A percentile compares a stretch with the other conserved stretches of the same genome.
Evolutionary conservation across 2,797 vertebrate species (phyloP).

Genomic region (Sebastes matsubarae): DNA sequence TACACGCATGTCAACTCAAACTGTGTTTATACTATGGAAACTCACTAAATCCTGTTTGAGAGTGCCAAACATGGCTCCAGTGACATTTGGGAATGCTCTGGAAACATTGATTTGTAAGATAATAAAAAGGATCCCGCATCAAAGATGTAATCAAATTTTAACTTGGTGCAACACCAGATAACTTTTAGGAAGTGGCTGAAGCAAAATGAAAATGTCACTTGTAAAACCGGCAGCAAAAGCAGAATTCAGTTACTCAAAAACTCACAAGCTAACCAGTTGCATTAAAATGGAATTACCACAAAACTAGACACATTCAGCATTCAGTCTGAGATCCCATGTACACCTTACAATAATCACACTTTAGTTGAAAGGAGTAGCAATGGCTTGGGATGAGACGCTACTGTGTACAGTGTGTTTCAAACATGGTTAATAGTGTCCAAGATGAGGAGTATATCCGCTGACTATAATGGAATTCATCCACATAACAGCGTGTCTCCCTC

Average conservation of each 20-base stretch:
- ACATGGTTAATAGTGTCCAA: not conserved
- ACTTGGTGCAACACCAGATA: not conserved
- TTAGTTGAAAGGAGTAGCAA: not conserved
- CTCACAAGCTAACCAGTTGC: not conserved
- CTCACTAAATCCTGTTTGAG: too few species aligned
- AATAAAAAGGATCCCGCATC: not conserved
- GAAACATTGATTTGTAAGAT: not conserved
- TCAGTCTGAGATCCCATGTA: not conserved
- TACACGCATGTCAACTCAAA: too few species aligned
- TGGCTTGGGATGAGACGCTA: not conserved
- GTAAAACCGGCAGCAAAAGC: not conserved
- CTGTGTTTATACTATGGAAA: too few species aligned
- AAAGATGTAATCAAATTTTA: not conserved
- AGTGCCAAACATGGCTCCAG: not conserved
- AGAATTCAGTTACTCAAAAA: not conserved
- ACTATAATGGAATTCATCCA: not conserved
- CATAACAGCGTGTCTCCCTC: not conserved
- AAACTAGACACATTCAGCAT: not conserved
- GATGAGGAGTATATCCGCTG: not conserved
- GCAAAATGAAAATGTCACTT: not conserved
- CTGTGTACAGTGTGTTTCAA: not conserved
- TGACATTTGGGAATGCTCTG: not conserved
- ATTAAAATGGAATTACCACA: not conserved
- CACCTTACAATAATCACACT: not conserved
- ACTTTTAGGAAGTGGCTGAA: not conserved